A percentile compares a stretch with the other conserved stretches of the same genome.
Evolutionary conservation across 2,888 invertebrate species (phyloP).

Genomic region (Ramazzottius varieornatus): DNA sequence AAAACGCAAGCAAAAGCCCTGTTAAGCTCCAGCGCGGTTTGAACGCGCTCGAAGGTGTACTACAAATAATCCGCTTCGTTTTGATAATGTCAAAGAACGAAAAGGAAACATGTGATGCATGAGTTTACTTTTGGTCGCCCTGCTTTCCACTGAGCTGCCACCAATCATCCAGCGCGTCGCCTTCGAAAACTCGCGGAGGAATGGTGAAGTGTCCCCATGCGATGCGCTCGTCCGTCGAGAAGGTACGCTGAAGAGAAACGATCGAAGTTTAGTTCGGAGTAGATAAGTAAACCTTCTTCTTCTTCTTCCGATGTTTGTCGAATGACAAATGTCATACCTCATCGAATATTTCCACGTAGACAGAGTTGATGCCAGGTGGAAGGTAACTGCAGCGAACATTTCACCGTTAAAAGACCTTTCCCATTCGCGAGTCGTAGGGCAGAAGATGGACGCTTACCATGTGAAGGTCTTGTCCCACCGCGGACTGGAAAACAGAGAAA

Average conservation of each 20-base stretch:
- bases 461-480: constrained; percentile 84
- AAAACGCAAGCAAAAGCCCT: background rate
- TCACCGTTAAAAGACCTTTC: no score
- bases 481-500: no score
- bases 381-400: constrained; percentile 45
- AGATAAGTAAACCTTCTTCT: background rate
- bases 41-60: no score
- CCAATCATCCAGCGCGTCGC: constrained; percentile 83
- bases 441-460: constrained; percentile 32
- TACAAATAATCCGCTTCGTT: no score
- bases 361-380: constrained; percentile 57
- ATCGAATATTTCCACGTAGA: constrained; percentile 81
- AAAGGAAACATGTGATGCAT: no score
- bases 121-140: constrained; percentile 75
- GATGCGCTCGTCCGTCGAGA: constrained; percentile 78
- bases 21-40: no score
- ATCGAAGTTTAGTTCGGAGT: background rate
- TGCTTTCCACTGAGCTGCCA: constrained; percentile 72
- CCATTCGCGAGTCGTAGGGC: background rate
- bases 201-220: constrained; percentile 76
- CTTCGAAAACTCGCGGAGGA: constrained; percentile 51
- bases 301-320: no score
- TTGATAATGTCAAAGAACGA: no score
- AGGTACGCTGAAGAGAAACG: constrained; percentile 37
- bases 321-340: constrained; percentile 33